Base-by-base conservation (phyloP, 2,797 vertebrate genomes). In the Eospalax fontanierii region DNA sequence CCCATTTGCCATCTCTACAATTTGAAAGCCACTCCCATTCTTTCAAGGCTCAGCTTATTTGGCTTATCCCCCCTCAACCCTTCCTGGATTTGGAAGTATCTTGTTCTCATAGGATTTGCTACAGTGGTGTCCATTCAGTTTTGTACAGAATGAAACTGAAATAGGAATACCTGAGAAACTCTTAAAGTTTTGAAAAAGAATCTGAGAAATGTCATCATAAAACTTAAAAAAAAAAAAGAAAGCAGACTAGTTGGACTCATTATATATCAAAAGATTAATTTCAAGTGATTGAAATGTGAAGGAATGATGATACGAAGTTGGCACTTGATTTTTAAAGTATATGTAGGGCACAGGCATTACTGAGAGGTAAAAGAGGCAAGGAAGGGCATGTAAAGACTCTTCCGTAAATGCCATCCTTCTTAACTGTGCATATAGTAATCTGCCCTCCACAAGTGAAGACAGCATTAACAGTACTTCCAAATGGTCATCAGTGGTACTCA, bases 71-170 rank as follows among this genome's bases (percentile, higher is more conserved):
- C 30, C 30, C 19, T 22, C 1, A n/a, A 22, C 33, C 54, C 0
- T 86, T 83, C 74, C 80, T 71, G 35, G 33, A 73, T 73, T 54
- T 66, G 57, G 9, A 87, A 54, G n/a, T 57, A 43, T 66, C 89
- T 91, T 94, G 63, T 92, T 95, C 68, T 92, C 43, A 84, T 9
- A 30, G 33, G 33, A 85, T 91, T 93, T 90, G 30, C 88, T 84
- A 76, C 4, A 71, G 4, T 63, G 74, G 11, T 46, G 61, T 74
- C 95, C 86, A 73, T 76, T 92, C 88, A 83, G 2, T 40, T 94
- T 80, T 91, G 33, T 89, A 40, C 30, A 68, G 86, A 70, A 79
- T 92, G 71, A 50, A 90, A 65, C 46, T 54, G 59, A 89, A 94
- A 78, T 75, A 94, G 15, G 16, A 82, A 79, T 66, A 66, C 50